Conservation (phyloP, 2,113 vertebrate species). For the Callipepla californica region DNA sequence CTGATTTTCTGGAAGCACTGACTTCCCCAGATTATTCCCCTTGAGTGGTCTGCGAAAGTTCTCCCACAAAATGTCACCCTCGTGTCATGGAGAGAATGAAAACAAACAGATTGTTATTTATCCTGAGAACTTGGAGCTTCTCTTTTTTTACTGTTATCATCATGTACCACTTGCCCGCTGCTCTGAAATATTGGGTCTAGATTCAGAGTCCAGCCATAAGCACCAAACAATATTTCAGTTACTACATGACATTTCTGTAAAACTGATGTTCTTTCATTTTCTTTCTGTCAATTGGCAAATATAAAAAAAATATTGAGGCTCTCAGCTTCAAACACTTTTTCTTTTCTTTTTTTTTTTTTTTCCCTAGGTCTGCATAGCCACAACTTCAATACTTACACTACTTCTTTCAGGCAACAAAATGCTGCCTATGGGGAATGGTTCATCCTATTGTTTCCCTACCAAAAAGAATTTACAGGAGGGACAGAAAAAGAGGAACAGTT, state of each 20-base stretch:
- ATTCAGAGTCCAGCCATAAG: background rate
- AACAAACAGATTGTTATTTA: background rate
- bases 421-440: background rate
- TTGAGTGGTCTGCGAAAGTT: background rate
- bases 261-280: background rate
- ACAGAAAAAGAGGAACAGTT: background rate
- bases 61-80: background rate
- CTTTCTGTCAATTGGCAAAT: background rate
- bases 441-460: conserved; percentile 27
- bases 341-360: background rate
- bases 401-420: background rate
- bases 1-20: background rate
- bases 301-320: background rate
- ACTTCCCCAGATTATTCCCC: background rate
- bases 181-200: background rate
- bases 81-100: background rate
- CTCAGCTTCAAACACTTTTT: background rate
- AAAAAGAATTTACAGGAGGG: background rate
- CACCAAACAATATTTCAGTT: background rate
- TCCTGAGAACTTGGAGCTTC: background rate
- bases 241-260: background rate
- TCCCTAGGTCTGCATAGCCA: background rate
- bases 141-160: background rate
- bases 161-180: background rate
- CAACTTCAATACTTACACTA: background rate